Evolutionary conservation across 2,888 invertebrate species (phyloP), one percentile per base, ranked within the genome.

Genomic region (Netelia virgata): DNA sequence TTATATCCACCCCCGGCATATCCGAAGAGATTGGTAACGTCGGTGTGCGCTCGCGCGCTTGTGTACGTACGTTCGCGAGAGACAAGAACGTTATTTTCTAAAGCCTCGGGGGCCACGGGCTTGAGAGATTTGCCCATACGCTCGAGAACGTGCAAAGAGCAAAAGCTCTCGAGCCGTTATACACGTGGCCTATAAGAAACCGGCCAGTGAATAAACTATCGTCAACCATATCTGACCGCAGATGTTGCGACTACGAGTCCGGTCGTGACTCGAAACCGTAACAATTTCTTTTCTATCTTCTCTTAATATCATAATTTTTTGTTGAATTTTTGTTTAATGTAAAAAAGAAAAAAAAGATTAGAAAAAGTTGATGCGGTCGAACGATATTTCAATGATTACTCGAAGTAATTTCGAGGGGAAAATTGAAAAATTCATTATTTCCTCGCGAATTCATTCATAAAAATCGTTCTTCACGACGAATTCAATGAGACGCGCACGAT

Each of bases 41-140:
- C 53, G 11, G 63, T 53, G 41, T 43, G 28, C 14, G 41, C 16
- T n/a, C 57, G 16, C 43, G 11, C 20, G 72, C 57, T 14, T 43
- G 59, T 43, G 18, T 63, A 43, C 14, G 20, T 28, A 23, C n/a
- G 61, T 70, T 41, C 43, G 72, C 20, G 59, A 41, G 43, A 80
- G 73, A 73, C 73, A 57, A 73, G 79, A 66, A 68, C 79, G 73
- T 73, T 80, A 80, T 80, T 80, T 80, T 80, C 70, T 47, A 57
- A 66, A 57, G 79, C 79, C 73, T 50, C 66, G 57, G 50, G 79
- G 72, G 64, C n/a, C 64, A 43, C 14, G 36, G 36, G 43, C 41
- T 36, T 70, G 47, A 73, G 59, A 61, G 72, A 73, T 73, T 73
- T 73, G 79, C 47, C 79, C 50, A 73, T 57, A 43, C 28, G 36